Evolutionary conservation across 2,797 vertebrate genomes (phyloP).

Genomic region (Peromyscus attwateri): DNA sequence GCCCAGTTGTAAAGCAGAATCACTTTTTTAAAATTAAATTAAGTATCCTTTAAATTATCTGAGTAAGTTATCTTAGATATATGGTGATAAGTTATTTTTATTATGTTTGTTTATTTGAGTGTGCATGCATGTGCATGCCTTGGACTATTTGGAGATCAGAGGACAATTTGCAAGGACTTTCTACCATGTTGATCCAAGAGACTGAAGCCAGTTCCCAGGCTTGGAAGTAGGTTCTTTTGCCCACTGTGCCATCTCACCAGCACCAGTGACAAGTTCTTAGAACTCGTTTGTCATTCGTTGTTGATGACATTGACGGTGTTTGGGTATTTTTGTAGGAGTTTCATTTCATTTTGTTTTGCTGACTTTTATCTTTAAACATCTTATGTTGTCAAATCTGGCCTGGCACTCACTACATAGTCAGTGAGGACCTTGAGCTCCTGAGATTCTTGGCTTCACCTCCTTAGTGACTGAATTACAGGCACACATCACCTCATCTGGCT

Average conservation of each 20-base stretch:
- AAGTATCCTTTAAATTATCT: constrained; percentile 35
- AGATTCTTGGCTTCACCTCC: background rate
- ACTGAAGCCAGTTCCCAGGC: background rate
- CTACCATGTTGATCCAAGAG: background rate
- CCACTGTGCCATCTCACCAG: background rate
- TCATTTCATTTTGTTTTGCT: background rate
- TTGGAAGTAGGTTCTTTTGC: background rate
- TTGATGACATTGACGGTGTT: background rate
- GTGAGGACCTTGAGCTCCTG: background rate
- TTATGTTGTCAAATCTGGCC: background rate
- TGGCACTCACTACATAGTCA: background rate
- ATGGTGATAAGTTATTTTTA: background rate
- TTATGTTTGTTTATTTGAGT: background rate
- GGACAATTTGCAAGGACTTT: background rate
- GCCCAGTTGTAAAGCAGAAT: background rate
- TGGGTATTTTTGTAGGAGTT: background rate
- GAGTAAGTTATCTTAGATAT: constrained; percentile 10
- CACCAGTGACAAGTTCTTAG: background rate
- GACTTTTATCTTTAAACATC: background rate
- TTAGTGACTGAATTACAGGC: background rate
- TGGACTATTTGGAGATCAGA: background rate
- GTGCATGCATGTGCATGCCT: background rate
- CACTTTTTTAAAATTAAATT: background rate
- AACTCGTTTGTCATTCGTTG: background rate
- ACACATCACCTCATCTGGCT: background rate